These are phyloP conservation scores for Dysidea cf. avara DNA, from an alignment of 37 sponge, comb jelly and placozoan genomes.

Conservation along the genomic window DNA sequence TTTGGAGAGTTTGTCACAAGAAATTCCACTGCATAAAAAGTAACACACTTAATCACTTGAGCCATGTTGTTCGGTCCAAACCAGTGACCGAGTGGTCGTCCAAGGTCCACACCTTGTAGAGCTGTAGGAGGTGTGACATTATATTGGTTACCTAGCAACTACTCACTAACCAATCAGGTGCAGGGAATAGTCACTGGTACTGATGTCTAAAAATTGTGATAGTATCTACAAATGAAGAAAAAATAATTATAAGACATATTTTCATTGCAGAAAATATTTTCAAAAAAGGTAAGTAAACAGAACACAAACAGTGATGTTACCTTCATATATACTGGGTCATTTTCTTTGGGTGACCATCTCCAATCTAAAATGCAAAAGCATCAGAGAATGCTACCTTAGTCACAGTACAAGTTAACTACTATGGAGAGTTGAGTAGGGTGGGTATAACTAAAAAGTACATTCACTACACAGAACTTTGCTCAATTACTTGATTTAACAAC, in stretches of 20 bases:
- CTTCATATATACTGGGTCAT: slow-evolving; percentile 24
- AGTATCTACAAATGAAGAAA: slow-evolving; percentile 60
- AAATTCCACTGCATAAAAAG: neutral
- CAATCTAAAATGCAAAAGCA: slow-evolving; percentile 21
- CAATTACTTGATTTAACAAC: too few relatives aligned
- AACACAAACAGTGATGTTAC: too few relatives aligned
- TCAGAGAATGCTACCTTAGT: too few relatives aligned
- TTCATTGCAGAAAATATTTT: too few relatives aligned
- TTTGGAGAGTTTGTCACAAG: too few relatives aligned
- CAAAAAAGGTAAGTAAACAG: too few relatives aligned
- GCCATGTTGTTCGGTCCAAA: slow-evolving; percentile 98
- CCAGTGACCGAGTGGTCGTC: slow-evolving; percentile 86
- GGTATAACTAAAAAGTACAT: too few relatives aligned
- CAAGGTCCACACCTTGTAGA: slow-evolving; percentile 79
- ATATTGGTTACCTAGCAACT: too few relatives aligned
- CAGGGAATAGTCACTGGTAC: slow-evolving; percentile 85
- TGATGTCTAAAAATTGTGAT: slow-evolving; percentile 84
- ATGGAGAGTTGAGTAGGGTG: too few relatives aligned
- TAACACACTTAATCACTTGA: slow-evolving; percentile 81
- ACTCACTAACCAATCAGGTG: slow-evolving; percentile 90
- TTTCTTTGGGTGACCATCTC: slow-evolving; percentile 1
- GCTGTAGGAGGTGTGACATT: slow-evolving; percentile 43
- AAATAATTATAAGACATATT: neutral
- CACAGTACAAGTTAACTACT: too few relatives aligned
- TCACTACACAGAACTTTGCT: too few relatives aligned